Evolutionary conservation across 1,140 invertebrate genomes (phyloP).

Genomic region (Mesaphorura yosii): DNA sequence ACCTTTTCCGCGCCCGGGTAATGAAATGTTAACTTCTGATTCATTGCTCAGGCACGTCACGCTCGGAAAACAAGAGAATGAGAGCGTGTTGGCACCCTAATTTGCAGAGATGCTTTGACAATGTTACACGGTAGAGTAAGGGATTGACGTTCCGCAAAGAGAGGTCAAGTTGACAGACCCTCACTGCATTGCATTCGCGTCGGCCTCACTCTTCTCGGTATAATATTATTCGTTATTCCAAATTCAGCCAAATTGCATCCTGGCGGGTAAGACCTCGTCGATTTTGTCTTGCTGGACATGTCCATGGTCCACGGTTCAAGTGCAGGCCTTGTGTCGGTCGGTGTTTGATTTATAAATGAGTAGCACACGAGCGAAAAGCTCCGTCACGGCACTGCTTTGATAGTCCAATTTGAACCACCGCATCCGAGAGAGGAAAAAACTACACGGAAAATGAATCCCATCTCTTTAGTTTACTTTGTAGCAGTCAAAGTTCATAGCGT

Average conservation of each 20-base stretch:
- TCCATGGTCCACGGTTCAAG: too few species aligned
- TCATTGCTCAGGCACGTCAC: slow-evolving; percentile 2
- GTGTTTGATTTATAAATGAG: too few species aligned
- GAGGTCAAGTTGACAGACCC: slow-evolving; percentile 31
- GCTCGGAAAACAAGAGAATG: background rate
- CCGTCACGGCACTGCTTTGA: background rate
- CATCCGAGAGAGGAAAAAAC: too few species aligned
- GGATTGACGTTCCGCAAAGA: slow-evolving; percentile 32
- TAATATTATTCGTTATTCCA: too few species aligned
- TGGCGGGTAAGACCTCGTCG: too few species aligned
- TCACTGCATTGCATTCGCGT: slow-evolving; percentile 1
- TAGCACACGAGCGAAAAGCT: background rate
- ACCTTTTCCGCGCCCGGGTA: background rate
- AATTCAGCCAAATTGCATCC: too few species aligned
- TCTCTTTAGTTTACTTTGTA: background rate
- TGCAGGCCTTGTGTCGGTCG: too few species aligned
- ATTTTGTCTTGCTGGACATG: too few species aligned
- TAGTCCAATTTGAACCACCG: background rate
- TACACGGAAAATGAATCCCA: too few species aligned
- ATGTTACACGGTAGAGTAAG: too few species aligned
- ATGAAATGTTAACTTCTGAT: background rate
- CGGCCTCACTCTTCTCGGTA: background rate
- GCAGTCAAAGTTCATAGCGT: slow-evolving; percentile 31
- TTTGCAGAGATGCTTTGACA: slow-evolving; percentile 30
- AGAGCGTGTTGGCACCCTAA: slow-evolving; percentile 24